Evolutionary conservation across 2,113 vertebrate genomes (phyloP).

Genomic region (Gymnorhina tibicen): DNA sequence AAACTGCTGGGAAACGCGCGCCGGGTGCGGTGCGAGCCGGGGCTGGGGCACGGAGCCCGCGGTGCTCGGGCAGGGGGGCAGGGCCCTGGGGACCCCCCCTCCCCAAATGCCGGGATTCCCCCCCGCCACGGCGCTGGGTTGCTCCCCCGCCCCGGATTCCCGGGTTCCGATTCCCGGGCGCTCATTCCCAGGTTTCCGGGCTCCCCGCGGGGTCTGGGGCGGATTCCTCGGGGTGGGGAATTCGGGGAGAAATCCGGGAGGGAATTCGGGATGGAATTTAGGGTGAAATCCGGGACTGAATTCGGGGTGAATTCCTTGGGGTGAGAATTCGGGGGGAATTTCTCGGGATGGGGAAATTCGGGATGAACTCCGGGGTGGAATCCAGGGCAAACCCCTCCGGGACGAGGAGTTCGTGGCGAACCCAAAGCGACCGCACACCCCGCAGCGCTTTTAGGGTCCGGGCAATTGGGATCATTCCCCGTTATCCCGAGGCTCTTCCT

Average conservation of each 20-base stretch:
- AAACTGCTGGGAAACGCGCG: neutral
- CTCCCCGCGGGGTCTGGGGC: neutral
- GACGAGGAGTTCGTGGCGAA: neutral
- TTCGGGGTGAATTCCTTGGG: too few relatives aligned
- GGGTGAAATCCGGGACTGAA: too few relatives aligned
- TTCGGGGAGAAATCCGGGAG: too few relatives aligned
- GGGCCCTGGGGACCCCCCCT: neutral
- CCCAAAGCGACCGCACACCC: neutral
- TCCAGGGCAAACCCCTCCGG: neutral
- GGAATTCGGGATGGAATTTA: neutral
- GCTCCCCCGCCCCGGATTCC: neutral
- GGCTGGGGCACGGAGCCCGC: neutral
- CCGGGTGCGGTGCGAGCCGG: neutral
- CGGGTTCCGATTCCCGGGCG: neutral
- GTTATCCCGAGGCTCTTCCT: neutral
- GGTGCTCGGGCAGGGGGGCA: neutral
- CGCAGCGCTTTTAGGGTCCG: neutral
- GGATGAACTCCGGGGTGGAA: neutral
- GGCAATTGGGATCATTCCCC: neutral
- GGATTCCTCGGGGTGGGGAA: neutral
- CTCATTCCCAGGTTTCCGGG: neutral
- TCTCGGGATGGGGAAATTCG: neutral
- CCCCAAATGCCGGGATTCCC: neutral
- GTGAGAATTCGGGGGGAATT: neutral
- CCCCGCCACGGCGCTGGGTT: rapidly evolving